Conservation (phyloP, 1,140 invertebrate species). For the Lasioglossum albipes region DNA sequence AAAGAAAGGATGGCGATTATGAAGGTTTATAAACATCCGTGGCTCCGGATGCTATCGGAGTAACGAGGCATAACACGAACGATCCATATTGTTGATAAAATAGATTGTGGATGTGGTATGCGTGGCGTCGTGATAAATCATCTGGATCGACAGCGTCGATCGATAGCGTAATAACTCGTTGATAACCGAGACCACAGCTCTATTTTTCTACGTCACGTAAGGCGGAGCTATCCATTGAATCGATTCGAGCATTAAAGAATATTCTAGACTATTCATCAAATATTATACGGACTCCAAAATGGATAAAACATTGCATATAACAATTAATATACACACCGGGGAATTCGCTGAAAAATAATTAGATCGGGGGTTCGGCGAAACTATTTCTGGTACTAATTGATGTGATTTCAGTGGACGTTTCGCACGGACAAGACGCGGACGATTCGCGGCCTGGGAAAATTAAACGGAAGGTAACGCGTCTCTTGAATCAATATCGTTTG, state of each 20-base stretch:
- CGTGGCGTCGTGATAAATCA: background rate
- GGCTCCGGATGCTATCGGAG: background rate
- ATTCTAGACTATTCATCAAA: too few relatives aligned
- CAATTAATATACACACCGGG: too few relatives aligned
- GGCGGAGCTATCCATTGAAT: too few relatives aligned
- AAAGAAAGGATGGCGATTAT: too few relatives aligned
- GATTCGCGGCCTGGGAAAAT: conserved; percentile 6
- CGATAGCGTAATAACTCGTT: conserved; percentile 8
- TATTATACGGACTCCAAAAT: too few relatives aligned
- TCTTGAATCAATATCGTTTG: conserved; percentile 26
- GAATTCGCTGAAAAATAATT: too few relatives aligned
- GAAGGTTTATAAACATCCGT: background rate
- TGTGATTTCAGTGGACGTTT: background rate
- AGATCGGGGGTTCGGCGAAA: too few relatives aligned
- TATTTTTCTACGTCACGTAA: too few relatives aligned
- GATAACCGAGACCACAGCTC: background rate
- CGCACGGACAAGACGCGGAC: background rate
- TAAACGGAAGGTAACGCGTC: background rate
- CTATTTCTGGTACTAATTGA: background rate
- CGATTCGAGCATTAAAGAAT: too few relatives aligned
- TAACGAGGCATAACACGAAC: background rate
- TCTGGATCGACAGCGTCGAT: background rate
- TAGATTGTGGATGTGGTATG: background rate
- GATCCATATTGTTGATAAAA: conserved; percentile 1
- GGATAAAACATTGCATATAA: too few relatives aligned